Percentiles rank a stretch among this genome's conserved stretches.
These are phyloP conservation scores for Ranitomeya variabilis DNA, from an alignment of 2,113 vertebrate species.

Conservation along the genomic window DNA sequence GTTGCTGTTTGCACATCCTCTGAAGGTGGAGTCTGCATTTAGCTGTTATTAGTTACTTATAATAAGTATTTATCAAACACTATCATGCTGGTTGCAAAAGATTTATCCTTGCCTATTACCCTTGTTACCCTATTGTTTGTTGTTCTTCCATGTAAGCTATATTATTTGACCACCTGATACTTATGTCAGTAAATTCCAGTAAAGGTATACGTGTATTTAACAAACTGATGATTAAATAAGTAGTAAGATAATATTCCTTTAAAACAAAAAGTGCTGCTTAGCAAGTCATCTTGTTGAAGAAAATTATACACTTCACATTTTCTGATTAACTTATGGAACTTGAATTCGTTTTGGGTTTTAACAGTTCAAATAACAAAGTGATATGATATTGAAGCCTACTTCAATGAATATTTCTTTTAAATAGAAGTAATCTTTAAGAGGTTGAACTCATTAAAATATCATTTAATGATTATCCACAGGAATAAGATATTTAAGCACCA, in stretches of 20 bases:
- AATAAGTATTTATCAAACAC: neutral
- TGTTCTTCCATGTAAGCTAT: neutral
- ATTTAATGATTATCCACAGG: constrained; percentile 34
- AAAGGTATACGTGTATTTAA: neutral
- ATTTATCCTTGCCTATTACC: neutral
- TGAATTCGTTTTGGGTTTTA: constrained; percentile 5
- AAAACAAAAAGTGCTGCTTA: constrained; percentile 7
- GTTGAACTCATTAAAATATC: constrained; percentile 41
- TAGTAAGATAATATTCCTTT: neutral
- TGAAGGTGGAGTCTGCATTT: too few species aligned
- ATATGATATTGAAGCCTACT: constrained; percentile 31
- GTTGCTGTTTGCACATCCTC: too few species aligned
- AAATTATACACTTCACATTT: constrained; percentile 27
- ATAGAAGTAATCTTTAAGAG: constrained; percentile 40
- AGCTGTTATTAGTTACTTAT: too few species aligned
- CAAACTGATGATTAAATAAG: neutral
- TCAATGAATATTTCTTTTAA: constrained; percentile 39
- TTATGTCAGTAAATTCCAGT: neutral
- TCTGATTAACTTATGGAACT: constrained; percentile 35
- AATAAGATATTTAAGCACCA: constrained; percentile 19
- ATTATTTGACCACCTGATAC: too few species aligned
- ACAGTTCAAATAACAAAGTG: constrained; percentile 45
- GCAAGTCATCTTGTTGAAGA: neutral
- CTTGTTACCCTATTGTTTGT: neutral
- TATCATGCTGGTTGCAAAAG: neutral